phyloP scores from a whole-genome alignment of 2,888 invertebrate genomes.

The Drosophila birchii region DNA sequence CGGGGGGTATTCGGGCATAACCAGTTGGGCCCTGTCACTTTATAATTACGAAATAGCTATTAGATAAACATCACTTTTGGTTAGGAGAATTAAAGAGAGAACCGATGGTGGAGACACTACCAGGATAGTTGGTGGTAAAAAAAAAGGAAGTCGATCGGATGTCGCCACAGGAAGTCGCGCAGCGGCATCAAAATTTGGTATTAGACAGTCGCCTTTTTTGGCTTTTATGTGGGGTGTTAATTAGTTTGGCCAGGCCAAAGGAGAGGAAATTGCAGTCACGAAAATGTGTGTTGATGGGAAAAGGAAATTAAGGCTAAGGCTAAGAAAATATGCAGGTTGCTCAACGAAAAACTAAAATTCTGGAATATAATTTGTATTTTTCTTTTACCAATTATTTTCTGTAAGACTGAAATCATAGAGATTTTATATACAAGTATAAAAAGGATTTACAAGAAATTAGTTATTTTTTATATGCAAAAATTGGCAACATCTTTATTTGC shows the following conservation, averaged over 20 bases:
- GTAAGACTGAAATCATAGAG: not conserved
- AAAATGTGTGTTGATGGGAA: conserved; percentile 35
- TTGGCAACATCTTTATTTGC: conserved; percentile 1
- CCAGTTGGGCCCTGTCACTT: conserved; percentile 65
- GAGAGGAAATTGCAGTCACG: conserved; percentile 32
- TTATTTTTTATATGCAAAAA: not conserved
- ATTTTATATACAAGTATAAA: not conserved
- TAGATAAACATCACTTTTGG: conserved; percentile 72
- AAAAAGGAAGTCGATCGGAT: conserved; percentile 55
- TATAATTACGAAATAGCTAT: conserved; percentile 70
- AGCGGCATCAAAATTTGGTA: conserved; percentile 29
- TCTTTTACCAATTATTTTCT: not conserved
- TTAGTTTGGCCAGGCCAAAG: conserved; percentile 47
- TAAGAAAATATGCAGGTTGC: conserved; percentile 24
- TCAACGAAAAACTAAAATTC: not conserved
- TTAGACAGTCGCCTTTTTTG: conserved; percentile 42
- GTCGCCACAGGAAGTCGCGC: conserved; percentile 71
- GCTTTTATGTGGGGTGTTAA: conserved; percentile 63
- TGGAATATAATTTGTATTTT: not conserved
- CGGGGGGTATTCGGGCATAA: conserved; percentile 67
- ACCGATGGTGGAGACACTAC: conserved; percentile 39
- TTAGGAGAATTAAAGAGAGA: conserved; percentile 40
- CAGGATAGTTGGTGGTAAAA: conserved; percentile 67
- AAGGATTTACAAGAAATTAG: not conserved
- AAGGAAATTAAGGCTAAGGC: conserved; percentile 9